A percentile compares a stretch with the other conserved stretches of the same genome.
Evolutionary conservation across 1,140 invertebrate genomes (phyloP).

Genomic region (Steinernema feltiae): DNA sequence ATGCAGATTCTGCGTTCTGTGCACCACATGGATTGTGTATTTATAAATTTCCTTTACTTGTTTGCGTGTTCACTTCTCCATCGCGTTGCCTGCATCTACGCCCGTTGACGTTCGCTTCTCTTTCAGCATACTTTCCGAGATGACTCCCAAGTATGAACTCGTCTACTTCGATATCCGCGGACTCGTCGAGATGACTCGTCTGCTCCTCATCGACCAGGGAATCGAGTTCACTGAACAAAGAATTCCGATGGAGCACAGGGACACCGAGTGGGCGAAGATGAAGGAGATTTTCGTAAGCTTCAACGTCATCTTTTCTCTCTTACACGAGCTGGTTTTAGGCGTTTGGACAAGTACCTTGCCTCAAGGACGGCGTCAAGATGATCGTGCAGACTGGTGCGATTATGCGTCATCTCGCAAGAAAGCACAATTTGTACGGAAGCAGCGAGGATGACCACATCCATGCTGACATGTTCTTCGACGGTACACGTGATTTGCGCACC

Average conservation of each 20-base stretch:
- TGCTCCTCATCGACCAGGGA: conserved; percentile 67
- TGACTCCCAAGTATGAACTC: conserved; percentile 59
- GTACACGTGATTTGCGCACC: conserved; percentile 48
- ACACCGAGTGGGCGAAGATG: conserved; percentile 61
- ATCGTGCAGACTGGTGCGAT: conserved; percentile 58
- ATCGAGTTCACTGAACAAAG: no score
- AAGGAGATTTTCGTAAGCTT: no score
- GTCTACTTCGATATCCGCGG: conserved; percentile 69
- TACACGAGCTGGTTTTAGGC: no score
- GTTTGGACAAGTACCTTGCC: conserved; percentile 55
- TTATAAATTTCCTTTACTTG: no score
- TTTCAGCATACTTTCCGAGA: background rate
- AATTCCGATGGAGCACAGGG: no score
- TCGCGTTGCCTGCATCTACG: no score
- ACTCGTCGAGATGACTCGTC: conserved; percentile 70
- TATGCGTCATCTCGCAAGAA: conserved; percentile 53
- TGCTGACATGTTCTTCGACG: conserved; percentile 44
- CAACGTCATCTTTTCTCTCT: no score
- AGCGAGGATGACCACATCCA: background rate
- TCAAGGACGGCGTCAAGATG: conserved; percentile 44
- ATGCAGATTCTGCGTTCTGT: no score
- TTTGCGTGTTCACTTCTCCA: no score
- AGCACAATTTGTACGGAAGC: conserved; percentile 35
- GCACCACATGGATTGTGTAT: no score
- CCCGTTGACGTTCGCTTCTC: background rate